Conservation (phyloP, 2,888 invertebrate genomes). For the Sesia bembeciformis region DNA sequence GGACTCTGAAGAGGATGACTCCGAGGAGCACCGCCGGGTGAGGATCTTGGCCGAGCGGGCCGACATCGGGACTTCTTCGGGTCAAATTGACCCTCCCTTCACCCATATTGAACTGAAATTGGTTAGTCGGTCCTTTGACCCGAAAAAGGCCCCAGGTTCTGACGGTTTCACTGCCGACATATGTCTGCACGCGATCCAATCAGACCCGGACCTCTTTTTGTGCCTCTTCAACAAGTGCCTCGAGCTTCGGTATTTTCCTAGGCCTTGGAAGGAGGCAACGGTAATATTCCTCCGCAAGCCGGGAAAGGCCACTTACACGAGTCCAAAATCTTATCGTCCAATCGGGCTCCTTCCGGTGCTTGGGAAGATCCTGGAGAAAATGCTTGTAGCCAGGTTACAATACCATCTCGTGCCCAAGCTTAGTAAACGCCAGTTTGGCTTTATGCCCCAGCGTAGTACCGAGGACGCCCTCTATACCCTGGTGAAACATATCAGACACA, state of each 20-base stretch:
- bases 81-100: background rate
- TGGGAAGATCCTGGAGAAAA: background rate
- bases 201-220: background rate
- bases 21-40: too few species aligned
- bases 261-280: background rate
- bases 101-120: background rate
- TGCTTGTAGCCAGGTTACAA: background rate
- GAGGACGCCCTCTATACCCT: constrained; percentile 2
- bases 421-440: background rate
- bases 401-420: background rate
- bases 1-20: too few species aligned
- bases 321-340: background rate
- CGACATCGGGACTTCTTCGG: too few species aligned
- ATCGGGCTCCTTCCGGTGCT: background rate
- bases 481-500: background rate
- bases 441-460: background rate
- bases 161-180: too few species aligned
- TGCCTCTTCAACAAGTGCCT: background rate
- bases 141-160: background rate
- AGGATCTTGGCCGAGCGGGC: too few species aligned
- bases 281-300: background rate
- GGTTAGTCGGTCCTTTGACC: background rate
- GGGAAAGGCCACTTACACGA: background rate
- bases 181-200: background rate
- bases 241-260: background rate